A percentile compares a stretch with the other conserved stretches of the same genome.
phyloP scores from a whole-genome alignment of 2,888 invertebrate species.

The Coecobrya sp. region DNA sequence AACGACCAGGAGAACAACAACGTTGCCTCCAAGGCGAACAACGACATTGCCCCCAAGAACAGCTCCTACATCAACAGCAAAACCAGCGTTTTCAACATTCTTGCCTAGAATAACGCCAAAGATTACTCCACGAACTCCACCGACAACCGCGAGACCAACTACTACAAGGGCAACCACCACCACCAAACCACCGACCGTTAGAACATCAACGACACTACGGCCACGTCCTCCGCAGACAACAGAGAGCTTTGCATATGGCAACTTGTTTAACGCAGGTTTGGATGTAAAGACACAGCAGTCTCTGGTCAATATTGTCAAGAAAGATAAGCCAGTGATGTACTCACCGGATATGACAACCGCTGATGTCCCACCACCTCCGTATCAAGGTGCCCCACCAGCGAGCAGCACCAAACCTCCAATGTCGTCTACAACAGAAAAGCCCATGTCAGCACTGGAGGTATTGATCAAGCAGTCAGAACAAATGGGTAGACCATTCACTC shows the following conservation, averaged over 20 bases:
- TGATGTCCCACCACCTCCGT: constrained; percentile 69
- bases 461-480: constrained; percentile 77
- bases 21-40: constrained; percentile 18
- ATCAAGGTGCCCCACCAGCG: constrained; percentile 75
- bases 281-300: constrained; percentile 68
- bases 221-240: constrained; percentile 79
- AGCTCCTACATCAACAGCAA: not conserved
- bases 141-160: not conserved
- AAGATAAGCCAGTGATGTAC: constrained; percentile 77
- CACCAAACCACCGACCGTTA: constrained; percentile 26
- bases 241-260: constrained; percentile 57
- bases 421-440: constrained; percentile 65
- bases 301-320: constrained; percentile 64
- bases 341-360: constrained; percentile 61
- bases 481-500: constrained; percentile 73
- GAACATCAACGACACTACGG: constrained; percentile 71
- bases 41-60: constrained; percentile 30
- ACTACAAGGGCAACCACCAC: constrained; percentile 50
- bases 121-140: not conserved
- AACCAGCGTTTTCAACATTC: constrained; percentile 31
- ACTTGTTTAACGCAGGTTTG: constrained; percentile 67
- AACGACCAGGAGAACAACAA: constrained; percentile 25
- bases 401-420: constrained; percentile 55
- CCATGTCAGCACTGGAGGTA: constrained; percentile 76
- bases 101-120: constrained; percentile 42